Conservation (phyloP, 2,113 vertebrate genomes). For the Sinocyclocheilus anshuiensis region DNA sequence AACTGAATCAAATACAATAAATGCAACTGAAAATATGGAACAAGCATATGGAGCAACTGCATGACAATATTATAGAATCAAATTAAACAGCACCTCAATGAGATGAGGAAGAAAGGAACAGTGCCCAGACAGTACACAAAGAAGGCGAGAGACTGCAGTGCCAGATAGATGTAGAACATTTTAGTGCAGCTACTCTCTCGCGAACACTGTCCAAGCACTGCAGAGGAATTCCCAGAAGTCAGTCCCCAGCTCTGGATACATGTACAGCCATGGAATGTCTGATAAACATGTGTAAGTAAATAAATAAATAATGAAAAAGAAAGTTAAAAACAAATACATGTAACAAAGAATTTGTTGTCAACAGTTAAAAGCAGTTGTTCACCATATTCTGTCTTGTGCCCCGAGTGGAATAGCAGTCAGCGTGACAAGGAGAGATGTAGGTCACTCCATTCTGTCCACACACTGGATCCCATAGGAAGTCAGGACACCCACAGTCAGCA, state of each 20-base stretch:
- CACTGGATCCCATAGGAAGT: conserved; percentile 87
- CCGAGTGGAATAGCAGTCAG: conserved; percentile 79
- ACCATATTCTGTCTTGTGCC: conserved; percentile 83
- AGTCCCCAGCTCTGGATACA: conserved; percentile 67
- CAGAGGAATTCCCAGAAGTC: conserved; percentile 68
- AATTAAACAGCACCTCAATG: conserved; percentile 73
- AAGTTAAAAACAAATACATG: neutral
- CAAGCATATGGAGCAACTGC: no score
- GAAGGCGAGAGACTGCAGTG: conserved; percentile 68
- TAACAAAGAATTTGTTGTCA: neutral
- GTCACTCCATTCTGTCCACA: conserved; percentile 85
- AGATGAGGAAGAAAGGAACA: conserved; percentile 80
- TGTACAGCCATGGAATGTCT: conserved; percentile 76
- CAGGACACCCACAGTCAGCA: conserved; percentile 74
- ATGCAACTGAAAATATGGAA: no score
- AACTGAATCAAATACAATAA: no score
- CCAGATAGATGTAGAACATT: conserved; percentile 77
- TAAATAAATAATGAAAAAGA: no score
- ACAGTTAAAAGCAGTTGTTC: conserved; percentile 40
- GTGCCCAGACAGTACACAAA: conserved; percentile 77
- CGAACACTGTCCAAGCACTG: conserved; percentile 75
- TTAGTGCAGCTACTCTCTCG: conserved; percentile 65
- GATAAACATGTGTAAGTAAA: neutral
- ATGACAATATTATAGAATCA: neutral
- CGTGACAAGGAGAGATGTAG: conserved; percentile 88